Evolutionary conservation across 2,113 vertebrate genomes (phyloP), one percentile per base, ranked within the genome.

Genomic region (Ceyx melanurus): DNA sequence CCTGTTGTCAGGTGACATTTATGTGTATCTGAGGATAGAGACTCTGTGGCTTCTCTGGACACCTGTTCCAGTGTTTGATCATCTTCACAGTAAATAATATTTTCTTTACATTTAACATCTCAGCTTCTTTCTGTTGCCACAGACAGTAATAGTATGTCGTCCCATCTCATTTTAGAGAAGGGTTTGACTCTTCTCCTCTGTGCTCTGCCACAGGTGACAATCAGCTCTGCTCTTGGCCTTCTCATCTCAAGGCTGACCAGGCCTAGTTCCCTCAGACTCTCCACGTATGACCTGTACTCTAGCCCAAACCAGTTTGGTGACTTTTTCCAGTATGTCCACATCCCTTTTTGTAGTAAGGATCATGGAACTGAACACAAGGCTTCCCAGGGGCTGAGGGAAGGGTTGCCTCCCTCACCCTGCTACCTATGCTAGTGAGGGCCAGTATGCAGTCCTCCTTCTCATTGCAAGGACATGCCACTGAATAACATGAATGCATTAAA

Each of bases 401-500:
- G 57, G n/a, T 29, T 29, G 22, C 23, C 12, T 58, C 13, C 15
- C 35, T 13, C 0, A 0, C 12, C 6, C 26, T 3, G 15, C 3
- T 26, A 0, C 3, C 13, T 4, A 5, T 5, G 21, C 61, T 15
- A 3, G 1, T 2, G 7, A 3, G 33, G 10, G 37, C 40, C 11
- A 0, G 18, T 6, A 0, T 1, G 5, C 9, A 3, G 5, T 21
- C 0, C 0, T 58, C 66, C 37, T 48, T 11, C 37, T 43, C n/a
- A 18, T 51, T 54, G 37, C 73, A 53, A 48, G 81, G 93, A 58
- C 66, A 10, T 3, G 0, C 35, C 0, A 0, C 57, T 37, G 40
- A 45, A 40, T 15, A 18, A 17, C 5, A 66, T 8, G 74, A 73
- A 10, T 31, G 21, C n/a, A 2, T 48, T 31, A 12, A 45, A 29